Base-by-base conservation (phyloP, 1,140 invertebrate species). In the Anoplolepis gracilipes region DNA sequence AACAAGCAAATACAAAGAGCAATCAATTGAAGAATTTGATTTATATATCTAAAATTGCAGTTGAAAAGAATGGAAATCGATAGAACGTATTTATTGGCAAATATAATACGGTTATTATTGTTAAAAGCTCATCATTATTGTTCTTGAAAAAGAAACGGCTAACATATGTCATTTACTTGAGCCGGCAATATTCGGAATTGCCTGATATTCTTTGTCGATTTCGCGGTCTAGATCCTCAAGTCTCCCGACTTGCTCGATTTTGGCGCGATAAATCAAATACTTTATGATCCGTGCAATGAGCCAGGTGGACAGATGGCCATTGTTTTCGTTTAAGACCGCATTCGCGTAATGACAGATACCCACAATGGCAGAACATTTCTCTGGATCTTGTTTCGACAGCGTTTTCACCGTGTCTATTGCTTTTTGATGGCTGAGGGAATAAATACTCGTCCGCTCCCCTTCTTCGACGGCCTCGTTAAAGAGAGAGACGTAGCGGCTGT, bases 221-320 rank as follows among this genome's bases (percentile, higher is more conserved):
- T 91, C 86, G 10, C 70, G 73, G 33, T 90, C 73, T 10, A 87
- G 30, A 62, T 92, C 85, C 72, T 86, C 53, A 75, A 85, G 16
- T 78, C 78, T 42, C 86, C 75, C 82, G 7, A 93, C 67, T 5
- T 84, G 85, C 22, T 93, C 87, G 8, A 87, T 85, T 87, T 92
- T 92, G 8, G 89, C 88, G 11, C 90, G 91, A 85, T 93, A 90
- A 62, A 94, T 91, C 85, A 93, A 78, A 84, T 91, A 93, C 87
- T 94, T 94, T 72, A 94, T 90, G 55, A 94, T 36, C 22, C 86
- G 77, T 25, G 91, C 91, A 39, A 89, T 49, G 30, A 93, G 61
- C 92, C 92, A 92, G 39, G 87, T 77, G 2, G 90, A 89, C 53
- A 93, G 46, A 19, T 42, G 61, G 59, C 76, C 79, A 25, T 84